A percentile compares a stretch with the other conserved stretches of the same genome.
Evolutionary conservation across 2,888 invertebrate species (phyloP).

Genomic region (Drosophila ezoana): DNA sequence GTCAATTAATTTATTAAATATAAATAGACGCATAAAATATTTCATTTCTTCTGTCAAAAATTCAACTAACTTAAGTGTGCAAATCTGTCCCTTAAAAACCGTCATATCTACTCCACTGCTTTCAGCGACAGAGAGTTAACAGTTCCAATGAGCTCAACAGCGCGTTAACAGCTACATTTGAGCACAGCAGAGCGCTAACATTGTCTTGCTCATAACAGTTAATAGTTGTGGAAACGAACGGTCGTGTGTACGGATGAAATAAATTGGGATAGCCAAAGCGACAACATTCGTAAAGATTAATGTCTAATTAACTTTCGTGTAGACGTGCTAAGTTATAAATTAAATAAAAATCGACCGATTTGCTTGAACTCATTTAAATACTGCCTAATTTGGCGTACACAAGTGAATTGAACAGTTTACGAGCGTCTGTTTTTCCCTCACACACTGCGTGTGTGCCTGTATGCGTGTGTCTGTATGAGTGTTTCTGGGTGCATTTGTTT

Average conservation of each 20-base stretch:
- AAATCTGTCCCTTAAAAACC: no score
- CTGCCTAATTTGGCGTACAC: slow-evolving; percentile 4
- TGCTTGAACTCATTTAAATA: slow-evolving; percentile 18
- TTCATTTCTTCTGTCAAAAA: no score
- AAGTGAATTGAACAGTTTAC: slow-evolving; percentile 18
- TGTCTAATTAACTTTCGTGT: slow-evolving; percentile 25
- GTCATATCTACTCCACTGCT: slow-evolving; percentile 22
- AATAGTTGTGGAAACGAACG: slow-evolving; percentile 40
- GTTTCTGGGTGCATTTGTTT: slow-evolving; percentile 53
- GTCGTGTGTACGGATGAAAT: slow-evolving; percentile 48
- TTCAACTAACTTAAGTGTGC: no score
- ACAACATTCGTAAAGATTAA: slow-evolving; percentile 36
- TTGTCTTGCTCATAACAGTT: slow-evolving; percentile 39
- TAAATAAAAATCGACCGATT: slow-evolving; percentile 37
- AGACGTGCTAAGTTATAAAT: slow-evolving; percentile 52
- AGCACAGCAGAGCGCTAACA: slow-evolving; percentile 30
- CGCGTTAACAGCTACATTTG: slow-evolving; percentile 33
- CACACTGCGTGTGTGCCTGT: slow-evolving; percentile 1
- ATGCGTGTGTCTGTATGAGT: slow-evolving; percentile 15
- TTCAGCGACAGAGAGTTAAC: slow-evolving; percentile 7
- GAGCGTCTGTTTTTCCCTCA: slow-evolving; percentile 16
- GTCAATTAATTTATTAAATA: no score
- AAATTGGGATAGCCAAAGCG: slow-evolving; percentile 27
- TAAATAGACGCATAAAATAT: no score
- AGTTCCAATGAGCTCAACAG: slow-evolving; percentile 18